Base-by-base conservation (phyloP, 1,140 invertebrate genomes). In the Geopemphigus sp. region DNA sequence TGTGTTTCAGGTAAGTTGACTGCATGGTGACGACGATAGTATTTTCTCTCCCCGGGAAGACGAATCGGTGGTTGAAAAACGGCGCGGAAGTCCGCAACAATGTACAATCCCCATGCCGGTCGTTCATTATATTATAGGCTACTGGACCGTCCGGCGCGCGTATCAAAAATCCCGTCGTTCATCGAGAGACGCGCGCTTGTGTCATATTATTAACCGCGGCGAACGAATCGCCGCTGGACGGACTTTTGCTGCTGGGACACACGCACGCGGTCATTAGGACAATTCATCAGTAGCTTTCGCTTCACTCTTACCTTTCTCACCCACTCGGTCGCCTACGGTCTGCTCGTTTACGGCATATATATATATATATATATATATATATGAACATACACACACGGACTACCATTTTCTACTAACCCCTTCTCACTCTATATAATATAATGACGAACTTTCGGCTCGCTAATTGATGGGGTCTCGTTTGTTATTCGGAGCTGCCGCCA, bases 391-490 rank as follows among this genome's bases (percentile, higher is more conserved):
- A n/a, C n/a, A 32, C 63, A 11, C 19, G 10, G 24, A 11, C 29
- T 26, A 1, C 17, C 59, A 6, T 6, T 29, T 3, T 26, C 12
- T 17, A 19, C n/a, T 57, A 26, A 17, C 61, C 19, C 64, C 6
- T 24, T 29, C 47, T 50, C 24, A 17, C 10, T 29, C 17, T 10
- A 39, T 39, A 8, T 39, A 56, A 73, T 32, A 57, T 78, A 78
- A 78, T 78, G 74, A 78, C 74, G 74, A 78, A 78, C 74, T 78
- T 78, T 78, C 74, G 74, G 74, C 50, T 45, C 32, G 74, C 74
- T 78, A 78, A 78, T 78, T 78, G 74, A 78, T 78, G 56, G 74
- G 74, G 74, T 63, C 74, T 78, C 74, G 74, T 78, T 78, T 78
- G 74, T 78, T 78, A 78, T 78, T 78, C 56, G 57, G n/a, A 15